Conservation (phyloP, 1,140 invertebrate genomes). For the Solen grandis region DNA sequence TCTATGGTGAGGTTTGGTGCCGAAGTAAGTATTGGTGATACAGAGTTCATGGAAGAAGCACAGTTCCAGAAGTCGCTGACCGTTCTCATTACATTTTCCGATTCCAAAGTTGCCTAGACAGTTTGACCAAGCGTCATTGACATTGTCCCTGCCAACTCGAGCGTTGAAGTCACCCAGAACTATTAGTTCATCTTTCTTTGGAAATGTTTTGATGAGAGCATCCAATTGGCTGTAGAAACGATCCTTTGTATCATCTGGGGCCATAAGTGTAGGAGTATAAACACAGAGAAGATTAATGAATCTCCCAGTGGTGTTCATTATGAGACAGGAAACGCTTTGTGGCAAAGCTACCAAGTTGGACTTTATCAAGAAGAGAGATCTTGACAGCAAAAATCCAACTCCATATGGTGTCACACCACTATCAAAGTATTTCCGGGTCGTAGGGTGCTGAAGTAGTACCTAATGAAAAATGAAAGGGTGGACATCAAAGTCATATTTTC, state of each 20-base stretch:
- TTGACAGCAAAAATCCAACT: too few species aligned
- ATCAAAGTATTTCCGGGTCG: too few species aligned
- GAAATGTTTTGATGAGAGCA: constrained; percentile 8
- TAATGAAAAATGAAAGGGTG: too few species aligned
- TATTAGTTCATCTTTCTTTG: constrained; percentile 34
- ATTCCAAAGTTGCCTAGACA: constrained; percentile 39
- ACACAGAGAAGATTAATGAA: constrained; percentile 32
- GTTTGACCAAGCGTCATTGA: constrained; percentile 36
- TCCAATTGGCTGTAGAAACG: constrained; percentile 35
- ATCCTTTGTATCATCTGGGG: constrained; percentile 38
- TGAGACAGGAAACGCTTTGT: constrained; percentile 46
- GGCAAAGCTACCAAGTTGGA: constrained; percentile 9
- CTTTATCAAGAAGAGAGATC: constrained; percentile 30
- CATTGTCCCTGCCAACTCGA: constrained; percentile 40
- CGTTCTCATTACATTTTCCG: constrained; percentile 59
- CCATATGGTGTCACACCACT: too few species aligned
- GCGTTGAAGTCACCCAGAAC: constrained; percentile 60
- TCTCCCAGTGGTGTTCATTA: constrained; percentile 8
- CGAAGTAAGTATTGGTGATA: constrained; percentile 54
- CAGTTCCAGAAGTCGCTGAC: constrained; percentile 56
- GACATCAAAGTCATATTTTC: too few species aligned
- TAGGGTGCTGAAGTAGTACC: too few species aligned
- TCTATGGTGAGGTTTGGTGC: constrained; percentile 57
- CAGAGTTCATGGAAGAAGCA: constrained; percentile 53
- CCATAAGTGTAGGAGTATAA: constrained; percentile 36